Base-by-base conservation (phyloP, 1,140 invertebrate species). In the Drosophila tsacasi region DNA sequence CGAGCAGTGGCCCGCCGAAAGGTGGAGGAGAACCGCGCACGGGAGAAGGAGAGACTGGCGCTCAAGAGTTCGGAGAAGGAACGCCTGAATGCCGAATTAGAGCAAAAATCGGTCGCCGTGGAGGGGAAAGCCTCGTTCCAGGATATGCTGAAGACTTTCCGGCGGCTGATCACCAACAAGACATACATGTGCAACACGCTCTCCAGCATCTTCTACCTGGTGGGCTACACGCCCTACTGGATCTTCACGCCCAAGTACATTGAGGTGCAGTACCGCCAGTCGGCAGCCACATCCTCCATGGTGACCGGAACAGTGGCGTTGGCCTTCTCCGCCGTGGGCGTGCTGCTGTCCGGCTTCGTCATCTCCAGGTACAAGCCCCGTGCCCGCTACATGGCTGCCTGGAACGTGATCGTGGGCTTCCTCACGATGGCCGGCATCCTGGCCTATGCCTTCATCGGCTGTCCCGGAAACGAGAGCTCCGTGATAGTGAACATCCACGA, bases 241-340 rank as follows among this genome's bases (percentile, higher is more conserved):
- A 96, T 96, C 9, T 97, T 96, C 77, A 94, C 96, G 91, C 96
- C 96, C 1, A 97, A 97, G 84, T 97, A 96, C 66, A 96, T 97
- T 58, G 96, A 97, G 92, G 95, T 95, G 0, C 96, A 96, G 87
- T 97, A 96, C 83, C 94, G 95, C 69, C 95, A 96, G 78, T 96
- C 96, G 15, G 95, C 96, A 3, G 95, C 95, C 1, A 94, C 94
- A 1, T 96, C 96, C 2, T 93, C 92, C 73, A 93, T 79, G 79
- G 71, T 96, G 9, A 96, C 96, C 52, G 96, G 96, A 49, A 95
- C 94, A 6, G 95, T 96, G 7, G 96, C 96, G 5, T 92, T 97
- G 25, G 93, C 96, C 5, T 96, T 96, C 91, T 96, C 96, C n/a
- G 95, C 96, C 0, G 93, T 96, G 40, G 96, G 96, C 2, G 94